phyloP scores from a whole-genome alignment of 2,888 invertebrate species.

The Tetragnatha montana region DNA sequence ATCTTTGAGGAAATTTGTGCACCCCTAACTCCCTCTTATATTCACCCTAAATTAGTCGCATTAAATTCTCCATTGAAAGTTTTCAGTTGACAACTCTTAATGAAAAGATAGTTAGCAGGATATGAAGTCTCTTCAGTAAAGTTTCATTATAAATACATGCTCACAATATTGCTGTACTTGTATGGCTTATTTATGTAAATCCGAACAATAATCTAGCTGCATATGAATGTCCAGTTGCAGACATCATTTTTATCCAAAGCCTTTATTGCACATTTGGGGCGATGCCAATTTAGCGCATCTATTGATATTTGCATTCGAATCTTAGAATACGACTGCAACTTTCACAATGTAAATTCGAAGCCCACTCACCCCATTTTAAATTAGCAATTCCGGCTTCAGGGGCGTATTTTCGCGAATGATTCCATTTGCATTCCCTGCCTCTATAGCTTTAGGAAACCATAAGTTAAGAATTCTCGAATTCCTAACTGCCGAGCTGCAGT shows the following conservation, averaged over 20 bases:
- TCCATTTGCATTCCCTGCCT: neutral
- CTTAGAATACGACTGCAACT: neutral
- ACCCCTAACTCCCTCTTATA: too few relatives aligned
- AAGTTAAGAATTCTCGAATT: too few relatives aligned
- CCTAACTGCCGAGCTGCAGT: too few relatives aligned
- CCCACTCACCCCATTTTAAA: neutral
- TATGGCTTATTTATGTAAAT: neutral
- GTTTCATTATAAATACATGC: too few relatives aligned
- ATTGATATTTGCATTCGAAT: neutral
- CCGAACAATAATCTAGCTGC: neutral
- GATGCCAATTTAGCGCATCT: neutral
- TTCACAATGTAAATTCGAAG: neutral
- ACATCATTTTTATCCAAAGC: neutral
- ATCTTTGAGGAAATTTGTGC: too few relatives aligned
- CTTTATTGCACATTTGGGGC: neutral
- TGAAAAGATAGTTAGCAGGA: too few relatives aligned
- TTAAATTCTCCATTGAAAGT: too few relatives aligned
- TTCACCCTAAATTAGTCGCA: too few relatives aligned
- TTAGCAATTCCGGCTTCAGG: neutral
- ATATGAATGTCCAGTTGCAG: neutral
- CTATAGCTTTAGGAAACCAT: too few relatives aligned
- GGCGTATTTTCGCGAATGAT: neutral
- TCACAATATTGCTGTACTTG: too few relatives aligned
- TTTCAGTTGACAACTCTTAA: too few relatives aligned
- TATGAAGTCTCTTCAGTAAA: too few relatives aligned